Evolutionary conservation across 1,140 invertebrate species (phyloP), one percentile per base, ranked within the genome.

Genomic region (Micrasema longulum): DNA sequence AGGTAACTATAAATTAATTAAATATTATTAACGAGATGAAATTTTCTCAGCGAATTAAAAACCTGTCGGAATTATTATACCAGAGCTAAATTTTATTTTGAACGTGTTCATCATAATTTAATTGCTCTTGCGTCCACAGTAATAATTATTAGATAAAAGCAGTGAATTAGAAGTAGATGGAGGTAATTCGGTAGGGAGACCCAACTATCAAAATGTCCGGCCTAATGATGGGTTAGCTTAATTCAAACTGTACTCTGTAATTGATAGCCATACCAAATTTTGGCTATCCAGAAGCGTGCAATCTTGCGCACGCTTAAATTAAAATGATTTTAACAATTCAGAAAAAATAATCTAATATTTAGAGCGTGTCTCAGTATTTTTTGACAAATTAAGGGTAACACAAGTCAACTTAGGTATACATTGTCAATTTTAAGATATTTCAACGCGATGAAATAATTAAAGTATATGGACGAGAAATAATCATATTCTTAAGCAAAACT

Each of bases 131-230:
- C 7, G 20, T n/a, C n/a, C n/a, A 14, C 7, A 35, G 22, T 14
- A 57, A 57, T 57, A 36, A 57, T 35, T 12, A 23, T 52, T 36
- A 12, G 16, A 10, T 57, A 18, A 18, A 38, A 36, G 20, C 26
- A 38, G 53, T 35, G 31, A 36, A 57, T 36, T 57, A 57, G 18
- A 36, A 57, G 35, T 57, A 38, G 53, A 57, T 14, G 53, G 6
- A 57, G 53, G 53, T 57, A 57, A 57, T 57, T 57, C 53, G 53
- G 53, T 36, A 57, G 53, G 53, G 53, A 35, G 53, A 57, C 23
- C 53, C 31, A 23, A 14, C 53, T 36, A 57, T 38, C 53, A 38
- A 38, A 57, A 36, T 57, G 53, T 36, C 31, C 26, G 20, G 26
- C 20, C 12, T 57, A 57, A 57, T 57, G 53, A 57, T 57, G 53